phyloP scores from a whole-genome alignment of 2,888 invertebrate species.

The Tineola bisselliella region DNA sequence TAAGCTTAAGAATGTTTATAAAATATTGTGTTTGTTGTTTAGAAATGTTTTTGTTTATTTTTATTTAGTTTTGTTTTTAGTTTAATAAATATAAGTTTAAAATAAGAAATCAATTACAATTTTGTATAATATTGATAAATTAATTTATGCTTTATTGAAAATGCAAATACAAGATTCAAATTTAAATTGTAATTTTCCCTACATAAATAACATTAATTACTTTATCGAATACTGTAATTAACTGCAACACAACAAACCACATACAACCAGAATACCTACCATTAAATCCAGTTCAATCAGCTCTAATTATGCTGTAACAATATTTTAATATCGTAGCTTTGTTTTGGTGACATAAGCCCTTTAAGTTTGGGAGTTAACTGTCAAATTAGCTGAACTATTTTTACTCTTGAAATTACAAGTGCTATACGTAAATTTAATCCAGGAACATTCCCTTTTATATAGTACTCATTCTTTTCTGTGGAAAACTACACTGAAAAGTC shows the following conservation, averaged over 20 bases:
- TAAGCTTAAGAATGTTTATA: background rate
- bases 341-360: background rate
- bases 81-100: too few relatives aligned
- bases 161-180: background rate
- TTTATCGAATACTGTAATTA: background rate
- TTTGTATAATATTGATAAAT: too few relatives aligned
- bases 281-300: background rate
- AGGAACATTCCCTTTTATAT: too few relatives aligned
- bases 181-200: background rate
- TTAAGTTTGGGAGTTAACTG: background rate
- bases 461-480: too few relatives aligned
- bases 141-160: too few relatives aligned
- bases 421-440: background rate
- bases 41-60: background rate
- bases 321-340: background rate
- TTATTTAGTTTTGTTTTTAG: background rate
- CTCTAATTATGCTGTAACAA: background rate
- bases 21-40: conserved; percentile 1
- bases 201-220: background rate
- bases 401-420: background rate
- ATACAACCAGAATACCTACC: background rate
- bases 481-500: too few relatives aligned
- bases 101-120: too few relatives aligned
- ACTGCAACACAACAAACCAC: background rate
- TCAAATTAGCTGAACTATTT: background rate